Percentiles rank a stretch among this genome's conserved stretches.
phyloP scores from a whole-genome alignment of 2,113 vertebrate genomes.

The Myocastor coypus region DNA sequence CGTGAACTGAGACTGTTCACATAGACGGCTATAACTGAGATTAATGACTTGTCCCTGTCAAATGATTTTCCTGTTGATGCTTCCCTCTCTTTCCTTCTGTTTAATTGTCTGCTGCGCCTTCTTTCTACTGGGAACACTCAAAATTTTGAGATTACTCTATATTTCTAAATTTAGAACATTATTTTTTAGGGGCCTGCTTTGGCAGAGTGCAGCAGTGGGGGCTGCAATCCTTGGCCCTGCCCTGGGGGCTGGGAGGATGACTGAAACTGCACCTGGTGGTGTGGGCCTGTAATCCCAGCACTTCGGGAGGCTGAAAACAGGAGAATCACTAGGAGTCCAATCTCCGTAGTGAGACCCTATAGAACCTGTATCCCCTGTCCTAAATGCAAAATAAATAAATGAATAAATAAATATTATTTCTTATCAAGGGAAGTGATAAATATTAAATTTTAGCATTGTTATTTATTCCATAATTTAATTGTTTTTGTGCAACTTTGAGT shows the following conservation, averaged over 20 bases:
- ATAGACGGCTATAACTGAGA: background rate
- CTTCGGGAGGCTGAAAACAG: too few relatives aligned
- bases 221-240: too few relatives aligned
- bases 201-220: too few relatives aligned
- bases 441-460: background rate
- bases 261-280: too few relatives aligned
- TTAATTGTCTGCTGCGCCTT: background rate
- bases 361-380: too few relatives aligned
- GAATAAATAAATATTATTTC: too few relatives aligned
- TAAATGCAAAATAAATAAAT: too few relatives aligned
- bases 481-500: background rate
- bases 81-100: background rate
- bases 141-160: background rate
- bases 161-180: slow-evolving; percentile 17
- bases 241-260: too few relatives aligned
- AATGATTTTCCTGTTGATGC: background rate
- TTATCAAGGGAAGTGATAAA: background rate
- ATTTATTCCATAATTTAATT: slow-evolving; percentile 36
- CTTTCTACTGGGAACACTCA: background rate
- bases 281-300: too few relatives aligned
- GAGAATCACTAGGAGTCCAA: too few relatives aligned
- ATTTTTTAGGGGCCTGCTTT: too few relatives aligned
- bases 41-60: background rate
- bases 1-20: background rate
- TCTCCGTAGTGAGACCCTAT: too few relatives aligned